These are phyloP conservation scores for Crocidura indochinensis DNA, from an alignment of 2,797 vertebrate genomes.

Conservation along the genomic window DNA sequence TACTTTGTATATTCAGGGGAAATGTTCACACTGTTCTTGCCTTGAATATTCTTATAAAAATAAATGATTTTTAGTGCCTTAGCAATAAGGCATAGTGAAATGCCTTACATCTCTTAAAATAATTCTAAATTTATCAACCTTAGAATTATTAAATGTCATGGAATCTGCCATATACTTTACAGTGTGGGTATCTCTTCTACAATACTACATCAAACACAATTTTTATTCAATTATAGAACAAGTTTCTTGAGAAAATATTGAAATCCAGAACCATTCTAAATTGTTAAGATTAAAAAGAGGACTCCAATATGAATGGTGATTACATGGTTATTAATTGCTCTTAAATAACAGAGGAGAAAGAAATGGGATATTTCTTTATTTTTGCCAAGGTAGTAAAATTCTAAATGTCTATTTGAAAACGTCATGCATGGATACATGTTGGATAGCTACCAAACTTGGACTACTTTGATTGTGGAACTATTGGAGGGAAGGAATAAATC, in stretches of 20 bases:
- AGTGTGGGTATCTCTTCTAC: neutral
- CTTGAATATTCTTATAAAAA: slow-evolving; percentile 69
- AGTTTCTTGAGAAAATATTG: neutral
- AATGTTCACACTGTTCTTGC: slow-evolving; percentile 46
- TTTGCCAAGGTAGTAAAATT: slow-evolving; percentile 20
- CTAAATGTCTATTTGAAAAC: neutral
- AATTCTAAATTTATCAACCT: slow-evolving; percentile 42
- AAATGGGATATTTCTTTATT: neutral
- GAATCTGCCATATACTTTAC: neutral
- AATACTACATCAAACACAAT: neutral
- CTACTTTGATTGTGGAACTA: neutral
- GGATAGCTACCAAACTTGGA: neutral
- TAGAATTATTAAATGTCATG: slow-evolving; percentile 34
- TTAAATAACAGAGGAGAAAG: neutral
- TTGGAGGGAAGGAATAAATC: neutral
- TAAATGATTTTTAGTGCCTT: slow-evolving; percentile 61
- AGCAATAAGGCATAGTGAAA: slow-evolving; percentile 42
- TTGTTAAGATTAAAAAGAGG: neutral
- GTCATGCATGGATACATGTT: neutral
- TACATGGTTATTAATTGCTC: neutral
- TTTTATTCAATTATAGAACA: neutral
- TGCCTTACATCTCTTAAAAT: slow-evolving; percentile 25
- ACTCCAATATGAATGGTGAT: neutral
- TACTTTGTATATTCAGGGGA: slow-evolving; percentile 67
- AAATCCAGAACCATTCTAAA: neutral